These are phyloP conservation scores for Albula glossodonta DNA, from an alignment of 2,113 vertebrate species.

Conservation along the genomic window DNA sequence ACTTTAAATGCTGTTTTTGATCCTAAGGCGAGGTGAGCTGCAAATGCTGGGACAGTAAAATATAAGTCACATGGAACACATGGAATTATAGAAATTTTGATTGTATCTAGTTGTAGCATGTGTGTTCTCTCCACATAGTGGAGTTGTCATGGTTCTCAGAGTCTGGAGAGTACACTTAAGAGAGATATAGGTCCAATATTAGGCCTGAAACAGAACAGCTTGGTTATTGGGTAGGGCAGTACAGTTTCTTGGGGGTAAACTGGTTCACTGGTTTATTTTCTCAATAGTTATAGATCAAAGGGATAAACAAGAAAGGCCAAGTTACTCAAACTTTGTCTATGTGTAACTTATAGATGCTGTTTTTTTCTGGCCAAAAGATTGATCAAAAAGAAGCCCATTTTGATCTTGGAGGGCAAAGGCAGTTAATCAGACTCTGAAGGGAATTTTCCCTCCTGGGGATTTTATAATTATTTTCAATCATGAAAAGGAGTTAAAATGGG, in stretches of 20 bases:
- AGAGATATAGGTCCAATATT: neutral
- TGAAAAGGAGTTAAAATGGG: slow-evolving; percentile 26
- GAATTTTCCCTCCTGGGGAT: slow-evolving; percentile 29
- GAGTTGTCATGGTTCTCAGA: neutral
- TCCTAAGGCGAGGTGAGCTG: neutral
- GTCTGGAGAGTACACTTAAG: neutral
- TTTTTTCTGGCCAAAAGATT: slow-evolving; percentile 52
- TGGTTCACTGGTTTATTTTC: slow-evolving; percentile 10
- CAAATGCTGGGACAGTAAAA: neutral
- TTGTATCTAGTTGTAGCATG: neutral
- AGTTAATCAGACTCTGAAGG: slow-evolving; percentile 50
- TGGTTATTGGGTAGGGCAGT: neutral
- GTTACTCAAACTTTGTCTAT: neutral
- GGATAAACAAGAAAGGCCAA: slow-evolving; percentile 33
- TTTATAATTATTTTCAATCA: slow-evolving; percentile 12
- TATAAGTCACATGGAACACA: neutral
- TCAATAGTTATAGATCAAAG: neutral
- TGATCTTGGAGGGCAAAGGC: slow-evolving; percentile 46
- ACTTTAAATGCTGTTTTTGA: too few relatives aligned
- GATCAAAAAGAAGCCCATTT: slow-evolving; percentile 48
- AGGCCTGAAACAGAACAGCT: neutral
- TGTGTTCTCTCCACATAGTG: neutral
- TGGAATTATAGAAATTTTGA: neutral
- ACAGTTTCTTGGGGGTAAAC: neutral
- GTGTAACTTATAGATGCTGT: slow-evolving; percentile 58